Base-by-base conservation (phyloP, 2,888 invertebrate species). In the Synergus itoensis region DNA sequence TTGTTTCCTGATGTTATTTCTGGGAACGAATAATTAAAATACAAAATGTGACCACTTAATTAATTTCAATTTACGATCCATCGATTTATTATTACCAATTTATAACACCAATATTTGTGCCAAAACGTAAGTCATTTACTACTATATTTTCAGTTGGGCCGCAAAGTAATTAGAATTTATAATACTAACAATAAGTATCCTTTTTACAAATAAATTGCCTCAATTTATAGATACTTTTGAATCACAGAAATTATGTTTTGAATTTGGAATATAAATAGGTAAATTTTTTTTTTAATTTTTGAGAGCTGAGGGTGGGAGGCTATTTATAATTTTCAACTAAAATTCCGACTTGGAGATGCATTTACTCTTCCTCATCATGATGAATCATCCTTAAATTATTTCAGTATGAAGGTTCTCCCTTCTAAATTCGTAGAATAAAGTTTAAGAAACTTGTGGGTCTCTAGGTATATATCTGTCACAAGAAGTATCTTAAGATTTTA, bases 311-410 rank as follows among this genome's bases (percentile, higher is more conserved):
- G 8, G 18, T 12, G 60, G 18, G 18, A 21, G 11, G 18, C 60
- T 62, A 62, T 28, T 62, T 62, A 62, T 62, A 62, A 62, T 21
- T 62, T 62, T 62, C 14, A 62, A 62, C 62, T 18, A 28, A 62
- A 62, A 62, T 11, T 28, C 21, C 28, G 11, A 62, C 28, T 62
- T 21, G 28, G 7, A 62, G 12, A 28, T 62, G 28, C 62, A 62
- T 4, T 28, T 12, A 11, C 28, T 28, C 62, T 62, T 62, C 28
- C 28, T 62, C 62, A 14, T 62, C 28, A 14, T 28, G 21, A 18
- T 28, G 62, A 62, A 28, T 28, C 62, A 62, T 62, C 14, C 62
- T 62, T 62, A 28, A 4, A 62, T 62, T 62, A 28, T 62, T 28
- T 28, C 62, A 5, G 62, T 21, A 62, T 28, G 5, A 28, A 28